Conservation (phyloP, 2,113 vertebrate species). For the Boulengeromyrus knoepffleri region DNA sequence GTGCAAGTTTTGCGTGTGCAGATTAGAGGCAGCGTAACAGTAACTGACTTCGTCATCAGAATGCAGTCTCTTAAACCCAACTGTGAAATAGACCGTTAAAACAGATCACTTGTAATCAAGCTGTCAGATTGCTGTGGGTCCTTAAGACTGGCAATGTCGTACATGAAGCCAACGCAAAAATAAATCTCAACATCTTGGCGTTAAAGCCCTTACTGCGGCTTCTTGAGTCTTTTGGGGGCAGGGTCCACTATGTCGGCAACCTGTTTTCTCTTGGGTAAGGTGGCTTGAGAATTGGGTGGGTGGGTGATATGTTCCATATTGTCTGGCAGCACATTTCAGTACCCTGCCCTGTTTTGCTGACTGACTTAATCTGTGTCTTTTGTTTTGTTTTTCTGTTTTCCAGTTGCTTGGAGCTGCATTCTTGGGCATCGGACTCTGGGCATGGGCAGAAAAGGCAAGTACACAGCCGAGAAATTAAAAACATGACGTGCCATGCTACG, state of each 20-base stretch:
- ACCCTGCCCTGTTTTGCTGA: not conserved
- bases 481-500: not conserved
- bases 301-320: not conserved
- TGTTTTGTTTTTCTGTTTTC: conserved; percentile 39
- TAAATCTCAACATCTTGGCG: not conserved
- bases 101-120: not conserved
- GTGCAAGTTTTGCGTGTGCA: not conserved
- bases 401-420: conserved; percentile 84
- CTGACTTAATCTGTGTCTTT: conserved; percentile 22
- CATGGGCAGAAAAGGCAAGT: conserved; percentile 88
- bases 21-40: not conserved
- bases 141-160: not conserved
- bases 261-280: not conserved
- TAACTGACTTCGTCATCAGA: not conserved
- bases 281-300: not conserved
- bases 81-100: not conserved
- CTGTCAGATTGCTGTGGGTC: not conserved
- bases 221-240: not conserved
- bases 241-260: not conserved
- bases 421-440: conserved; percentile 81
- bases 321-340: not conserved
- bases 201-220: not conserved
- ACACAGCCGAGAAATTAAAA: conserved; percentile 14
- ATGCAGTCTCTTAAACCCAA: not conserved
- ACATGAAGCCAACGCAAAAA: not conserved